These are phyloP conservation scores for Archips xylosteana DNA, from an alignment of 2,888 invertebrate genomes.

Conservation along the genomic window DNA sequence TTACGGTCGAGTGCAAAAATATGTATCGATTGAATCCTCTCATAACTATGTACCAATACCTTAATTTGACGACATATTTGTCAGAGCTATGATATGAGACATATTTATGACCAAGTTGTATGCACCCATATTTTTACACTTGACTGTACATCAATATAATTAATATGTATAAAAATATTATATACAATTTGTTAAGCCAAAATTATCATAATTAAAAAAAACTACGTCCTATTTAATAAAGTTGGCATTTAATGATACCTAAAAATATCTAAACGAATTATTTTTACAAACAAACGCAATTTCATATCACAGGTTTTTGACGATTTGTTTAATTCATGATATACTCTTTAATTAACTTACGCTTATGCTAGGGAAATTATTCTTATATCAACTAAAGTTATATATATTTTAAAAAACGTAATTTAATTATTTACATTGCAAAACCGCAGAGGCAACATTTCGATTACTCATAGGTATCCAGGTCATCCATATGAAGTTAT, in stretches of 20 bases:
- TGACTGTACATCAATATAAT: no score
- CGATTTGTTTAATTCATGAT: constrained; percentile 55
- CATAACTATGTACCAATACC: no score
- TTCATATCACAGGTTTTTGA: constrained; percentile 77
- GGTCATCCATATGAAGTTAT: background rate
- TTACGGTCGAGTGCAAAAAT: no score
- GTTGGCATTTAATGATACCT: background rate
- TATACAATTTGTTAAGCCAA: no score
- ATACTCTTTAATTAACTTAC: background rate
- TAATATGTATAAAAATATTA: no score
- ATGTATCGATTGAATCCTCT: no score
- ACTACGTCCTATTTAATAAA: background rate
- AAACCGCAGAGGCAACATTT: background rate
- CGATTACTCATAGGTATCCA: background rate
- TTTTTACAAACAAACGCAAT: constrained; percentile 23
- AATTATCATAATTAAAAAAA: background rate
- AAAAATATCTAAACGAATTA: background rate
- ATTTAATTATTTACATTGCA: background rate
- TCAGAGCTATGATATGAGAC: no score
- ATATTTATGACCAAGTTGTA: no score
- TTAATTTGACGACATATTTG: no score
- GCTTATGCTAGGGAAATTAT: background rate
- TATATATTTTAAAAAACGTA: background rate
- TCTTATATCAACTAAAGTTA: background rate
- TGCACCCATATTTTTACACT: no score